Conservation (phyloP, 2,797 vertebrate genomes). For the Bucorvus abyssinicus region DNA sequence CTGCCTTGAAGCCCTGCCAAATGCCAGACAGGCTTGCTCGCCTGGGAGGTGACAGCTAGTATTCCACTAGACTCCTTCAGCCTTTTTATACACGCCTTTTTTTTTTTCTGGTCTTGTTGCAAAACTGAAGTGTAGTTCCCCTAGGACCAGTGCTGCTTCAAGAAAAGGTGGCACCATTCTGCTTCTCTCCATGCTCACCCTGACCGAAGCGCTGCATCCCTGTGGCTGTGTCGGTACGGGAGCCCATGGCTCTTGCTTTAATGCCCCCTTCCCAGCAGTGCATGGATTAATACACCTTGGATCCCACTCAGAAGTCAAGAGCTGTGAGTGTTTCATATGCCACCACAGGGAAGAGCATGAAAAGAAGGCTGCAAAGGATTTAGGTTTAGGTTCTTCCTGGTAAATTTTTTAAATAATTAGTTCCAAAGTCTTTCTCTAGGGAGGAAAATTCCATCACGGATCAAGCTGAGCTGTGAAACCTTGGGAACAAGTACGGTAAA, state of each 20-base stretch:
- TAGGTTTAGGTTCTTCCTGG: not conserved
- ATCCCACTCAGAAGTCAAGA: not conserved
- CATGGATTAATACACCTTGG: rapidly evolving
- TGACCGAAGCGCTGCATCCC: rapidly evolving
- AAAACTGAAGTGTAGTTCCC: not conserved
- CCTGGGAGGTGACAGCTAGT: not conserved
- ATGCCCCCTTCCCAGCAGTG: not conserved
- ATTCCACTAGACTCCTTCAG: not conserved
- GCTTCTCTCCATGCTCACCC: not conserved
- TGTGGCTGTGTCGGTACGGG: rapidly evolving
- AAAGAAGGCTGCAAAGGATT: not conserved
- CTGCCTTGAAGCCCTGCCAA: not conserved
- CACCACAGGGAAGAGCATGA: not conserved
- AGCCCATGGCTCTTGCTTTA: not conserved
- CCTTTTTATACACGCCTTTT: rapidly evolving
- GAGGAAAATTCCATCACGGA: not conserved
- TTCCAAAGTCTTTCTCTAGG: not conserved
- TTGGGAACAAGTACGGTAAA: not conserved
- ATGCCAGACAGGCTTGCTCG: not conserved
- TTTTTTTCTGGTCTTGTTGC: not conserved
- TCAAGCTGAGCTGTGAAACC: not conserved
- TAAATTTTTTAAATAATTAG: not conserved
- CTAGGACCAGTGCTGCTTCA: not conserved
- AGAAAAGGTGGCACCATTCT: not conserved
- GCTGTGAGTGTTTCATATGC: rapidly evolving